Conservation (phyloP, 2,888 invertebrate genomes). For the Siphlonurus alternatus region DNA sequence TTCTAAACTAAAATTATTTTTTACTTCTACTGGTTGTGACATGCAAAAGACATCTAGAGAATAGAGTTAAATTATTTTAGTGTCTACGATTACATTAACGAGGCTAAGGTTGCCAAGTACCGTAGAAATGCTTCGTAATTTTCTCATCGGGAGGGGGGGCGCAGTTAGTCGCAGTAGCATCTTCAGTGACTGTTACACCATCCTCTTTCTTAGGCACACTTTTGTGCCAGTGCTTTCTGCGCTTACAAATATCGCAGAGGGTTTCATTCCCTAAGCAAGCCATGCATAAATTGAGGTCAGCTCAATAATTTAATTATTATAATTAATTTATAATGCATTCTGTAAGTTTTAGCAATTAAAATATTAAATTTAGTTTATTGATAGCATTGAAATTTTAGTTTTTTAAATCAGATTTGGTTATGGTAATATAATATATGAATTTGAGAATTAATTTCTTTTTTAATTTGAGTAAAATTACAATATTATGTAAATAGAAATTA, state of each 20-base stretch:
- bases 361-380: too few relatives aligned
- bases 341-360: too few relatives aligned
- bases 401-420: too few relatives aligned
- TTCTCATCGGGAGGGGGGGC: neutral
- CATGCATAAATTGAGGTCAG: neutral
- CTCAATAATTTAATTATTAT: neutral
- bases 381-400: too few relatives aligned
- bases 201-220: constrained; percentile 39
- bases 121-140: neutral
- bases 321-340: neutral
- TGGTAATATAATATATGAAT: too few relatives aligned
- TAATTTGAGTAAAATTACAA: neutral
- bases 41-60: too few relatives aligned
- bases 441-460: neutral
- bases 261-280: constrained; percentile 20
- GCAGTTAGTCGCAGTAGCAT: constrained; percentile 12
- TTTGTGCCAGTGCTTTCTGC: constrained; percentile 36
- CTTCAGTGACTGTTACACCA: constrained; percentile 20
- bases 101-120: too few relatives aligned
- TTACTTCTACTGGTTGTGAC: too few relatives aligned
- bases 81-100: too few relatives aligned
- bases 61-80: too few relatives aligned
- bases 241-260: constrained; percentile 69
- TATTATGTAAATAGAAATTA: too few relatives aligned
- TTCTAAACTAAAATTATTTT: too few relatives aligned